Conservation (phyloP, 2,888 invertebrate species). For the Thecophora atra region DNA sequence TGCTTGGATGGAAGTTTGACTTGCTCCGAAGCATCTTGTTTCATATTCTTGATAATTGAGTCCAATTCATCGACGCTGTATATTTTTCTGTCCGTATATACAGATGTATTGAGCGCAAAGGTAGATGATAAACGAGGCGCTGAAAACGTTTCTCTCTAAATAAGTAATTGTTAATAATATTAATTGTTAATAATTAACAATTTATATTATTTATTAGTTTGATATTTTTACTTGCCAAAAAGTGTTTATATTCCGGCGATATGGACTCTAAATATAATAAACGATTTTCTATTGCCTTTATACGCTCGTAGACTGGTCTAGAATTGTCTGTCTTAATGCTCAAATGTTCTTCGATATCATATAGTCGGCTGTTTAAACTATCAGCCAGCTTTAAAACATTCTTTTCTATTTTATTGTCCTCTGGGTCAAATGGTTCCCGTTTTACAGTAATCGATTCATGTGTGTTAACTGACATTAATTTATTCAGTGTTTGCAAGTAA, state of each 20-base stretch:
- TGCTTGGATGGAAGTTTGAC: not conserved
- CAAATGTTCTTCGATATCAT: conserved; percentile 73
- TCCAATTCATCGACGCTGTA: conserved; percentile 25
- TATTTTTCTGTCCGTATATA: conserved; percentile 9
- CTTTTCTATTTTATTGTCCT: not conserved
- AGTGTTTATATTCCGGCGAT: conserved; percentile 83
- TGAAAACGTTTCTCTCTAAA: conserved; percentile 14
- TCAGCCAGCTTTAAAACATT: conserved; percentile 25
- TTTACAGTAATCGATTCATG: conserved; percentile 23
- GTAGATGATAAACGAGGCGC: not conserved
- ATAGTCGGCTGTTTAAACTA: conserved; percentile 76
- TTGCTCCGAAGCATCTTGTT: conserved; percentile 19
- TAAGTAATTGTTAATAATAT: too few species aligned
- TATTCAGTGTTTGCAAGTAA: conserved; percentile 65
- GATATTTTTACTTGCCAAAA: conserved; percentile 67
- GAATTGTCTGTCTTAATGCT: conserved; percentile 67
- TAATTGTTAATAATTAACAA: not conserved
- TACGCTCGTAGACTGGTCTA: conserved; percentile 73
- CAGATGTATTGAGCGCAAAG: not conserved
- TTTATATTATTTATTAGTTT: not conserved
- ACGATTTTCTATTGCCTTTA: conserved; percentile 79
- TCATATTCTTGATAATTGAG: conserved; percentile 29
- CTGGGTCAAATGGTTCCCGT: conserved; percentile 30
- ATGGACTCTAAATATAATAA: conserved; percentile 77
- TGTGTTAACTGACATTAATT: conserved; percentile 63